Evolutionary conservation across 1,140 invertebrate genomes (phyloP).

Genomic region (Centruroides sculpturatus): DNA sequence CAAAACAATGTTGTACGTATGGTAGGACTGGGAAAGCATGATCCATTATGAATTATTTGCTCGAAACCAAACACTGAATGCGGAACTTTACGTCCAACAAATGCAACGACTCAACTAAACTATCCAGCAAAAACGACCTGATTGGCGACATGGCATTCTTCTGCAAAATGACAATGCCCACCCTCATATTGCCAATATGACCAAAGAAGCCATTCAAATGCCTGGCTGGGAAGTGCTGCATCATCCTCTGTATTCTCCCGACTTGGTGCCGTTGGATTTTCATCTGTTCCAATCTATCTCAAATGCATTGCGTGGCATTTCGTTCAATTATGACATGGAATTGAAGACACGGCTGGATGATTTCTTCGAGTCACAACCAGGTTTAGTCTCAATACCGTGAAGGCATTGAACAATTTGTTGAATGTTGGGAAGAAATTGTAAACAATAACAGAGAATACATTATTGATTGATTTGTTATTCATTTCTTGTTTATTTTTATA

Average conservation of each 20-base stretch:
- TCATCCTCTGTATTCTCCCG: constrained; percentile 32
- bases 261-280: constrained; percentile 31
- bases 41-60: constrained; percentile 9
- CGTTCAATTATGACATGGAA: constrained; percentile 2
- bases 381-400: no score
- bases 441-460: no score
- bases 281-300: constrained; percentile 2
- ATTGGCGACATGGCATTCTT: background rate
- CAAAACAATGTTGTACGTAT: background rate
- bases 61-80: constrained; percentile 9
- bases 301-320: background rate
- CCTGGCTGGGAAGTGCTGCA: constrained; percentile 31
- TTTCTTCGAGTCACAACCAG: constrained; percentile 3
- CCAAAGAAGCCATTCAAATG: constrained; percentile 20
- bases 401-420: no score
- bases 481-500: no score
- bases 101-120: constrained; percentile 4
- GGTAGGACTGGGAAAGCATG: constrained; percentile 10
- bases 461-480: no score
- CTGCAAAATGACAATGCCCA: constrained; percentile 22
- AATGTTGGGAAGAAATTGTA: no score
- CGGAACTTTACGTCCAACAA: constrained; percentile 6
- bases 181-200: constrained; percentile 16
- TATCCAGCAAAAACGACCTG: background rate
- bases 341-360: background rate